Conservation (phyloP, 2,113 vertebrate genomes). For the Petaurus breviceps region DNA sequence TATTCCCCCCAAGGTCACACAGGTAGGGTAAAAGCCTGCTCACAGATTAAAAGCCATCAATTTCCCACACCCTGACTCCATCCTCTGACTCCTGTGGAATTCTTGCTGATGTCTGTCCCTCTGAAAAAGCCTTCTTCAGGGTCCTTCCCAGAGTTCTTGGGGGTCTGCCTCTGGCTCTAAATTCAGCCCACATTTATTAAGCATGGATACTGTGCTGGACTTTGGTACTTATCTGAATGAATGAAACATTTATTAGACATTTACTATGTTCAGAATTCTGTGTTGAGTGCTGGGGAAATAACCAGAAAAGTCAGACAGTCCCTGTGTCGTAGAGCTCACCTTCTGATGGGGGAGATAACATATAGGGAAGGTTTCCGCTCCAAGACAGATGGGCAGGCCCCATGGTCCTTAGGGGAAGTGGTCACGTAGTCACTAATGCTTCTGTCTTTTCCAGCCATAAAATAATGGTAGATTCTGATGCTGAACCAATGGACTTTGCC, state of each 20-base stretch:
- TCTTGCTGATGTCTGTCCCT: too few species aligned
- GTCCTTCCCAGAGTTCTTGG: too few species aligned
- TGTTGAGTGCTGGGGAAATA: background rate
- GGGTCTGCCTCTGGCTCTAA: too few species aligned
- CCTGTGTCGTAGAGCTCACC: background rate
- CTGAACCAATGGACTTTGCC: background rate
- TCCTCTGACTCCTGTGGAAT: too few species aligned
- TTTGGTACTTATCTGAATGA: background rate
- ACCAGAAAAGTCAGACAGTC: background rate
- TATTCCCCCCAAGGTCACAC: too few species aligned
- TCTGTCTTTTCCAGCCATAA: background rate
- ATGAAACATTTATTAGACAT: background rate
- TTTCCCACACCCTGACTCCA: fast-evolving
- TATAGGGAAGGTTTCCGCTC: background rate
- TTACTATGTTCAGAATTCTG: background rate
- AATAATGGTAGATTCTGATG: background rate
- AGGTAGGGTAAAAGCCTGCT: too few species aligned
- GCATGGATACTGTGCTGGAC: background rate
- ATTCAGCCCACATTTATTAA: background rate
- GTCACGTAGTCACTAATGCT: background rate
- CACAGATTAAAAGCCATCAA: too few species aligned
- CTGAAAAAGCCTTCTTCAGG: too few species aligned
- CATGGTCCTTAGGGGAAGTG: background rate
- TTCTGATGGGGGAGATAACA: background rate
- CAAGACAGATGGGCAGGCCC: background rate